Evolutionary conservation across 23 tunicate species (phyloP).

Genomic region (Ascidia mentula): DNA sequence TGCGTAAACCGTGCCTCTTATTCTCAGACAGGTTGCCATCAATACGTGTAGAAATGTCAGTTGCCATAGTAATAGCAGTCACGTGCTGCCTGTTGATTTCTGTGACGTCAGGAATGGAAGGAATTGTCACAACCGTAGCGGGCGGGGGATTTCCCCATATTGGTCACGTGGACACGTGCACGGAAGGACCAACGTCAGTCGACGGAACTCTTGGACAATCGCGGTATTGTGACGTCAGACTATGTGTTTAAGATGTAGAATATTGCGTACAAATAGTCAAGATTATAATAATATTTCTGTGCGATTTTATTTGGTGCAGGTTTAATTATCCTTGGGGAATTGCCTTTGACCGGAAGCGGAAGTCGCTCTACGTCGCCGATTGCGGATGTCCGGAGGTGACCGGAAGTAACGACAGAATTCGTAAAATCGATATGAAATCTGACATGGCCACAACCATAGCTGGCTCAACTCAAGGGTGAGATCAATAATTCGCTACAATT

Average conservation of each 20-base stretch:
- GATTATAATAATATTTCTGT: too few species aligned
- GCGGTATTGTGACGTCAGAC: conserved; percentile 14
- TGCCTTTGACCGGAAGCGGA: conserved; percentile 2
- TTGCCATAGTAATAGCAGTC: too few species aligned
- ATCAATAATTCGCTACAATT: too few species aligned
- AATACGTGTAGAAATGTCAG: too few species aligned
- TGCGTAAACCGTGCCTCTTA: too few species aligned
- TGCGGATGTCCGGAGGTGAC: conserved; percentile 33
- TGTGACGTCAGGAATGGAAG: conserved; percentile 14
- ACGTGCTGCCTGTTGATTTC: too few species aligned
- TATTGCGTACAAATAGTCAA: too few species aligned
- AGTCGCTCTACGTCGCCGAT: conserved; percentile 33
- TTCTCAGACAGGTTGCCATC: too few species aligned
- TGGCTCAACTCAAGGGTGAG: conserved; percentile 47
- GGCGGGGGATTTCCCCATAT: conserved; percentile 33
- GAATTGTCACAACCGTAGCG: conserved; percentile 23
- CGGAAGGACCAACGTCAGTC: conserved; percentile 17
- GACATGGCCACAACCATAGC: conserved; percentile 18
- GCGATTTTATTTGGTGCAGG: conserved; percentile 10
- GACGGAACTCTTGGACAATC: conserved; percentile 12
- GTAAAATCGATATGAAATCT: conserved; percentile 12
- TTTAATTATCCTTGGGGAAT: conserved; percentile 62
- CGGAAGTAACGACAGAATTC: conserved; percentile 18
- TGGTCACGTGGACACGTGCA: conserved; percentile 26
- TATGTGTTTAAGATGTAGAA: too few species aligned